phyloP scores from a whole-genome alignment of 2,888 invertebrate species.

The Chydorus sphaericus region DNA sequence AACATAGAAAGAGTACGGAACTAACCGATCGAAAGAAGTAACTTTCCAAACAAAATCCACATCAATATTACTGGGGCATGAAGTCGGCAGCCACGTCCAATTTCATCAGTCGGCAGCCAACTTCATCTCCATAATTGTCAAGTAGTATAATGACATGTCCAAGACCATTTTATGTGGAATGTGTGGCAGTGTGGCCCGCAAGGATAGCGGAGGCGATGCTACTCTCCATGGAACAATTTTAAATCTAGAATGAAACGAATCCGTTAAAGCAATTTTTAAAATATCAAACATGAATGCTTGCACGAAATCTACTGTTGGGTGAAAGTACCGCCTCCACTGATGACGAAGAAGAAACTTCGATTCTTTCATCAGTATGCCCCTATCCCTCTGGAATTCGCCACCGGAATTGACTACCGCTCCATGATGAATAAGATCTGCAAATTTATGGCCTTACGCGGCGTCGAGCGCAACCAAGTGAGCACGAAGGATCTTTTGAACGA shows the following conservation, averaged over 20 bases:
- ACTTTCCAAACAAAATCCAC: constrained; percentile 99
- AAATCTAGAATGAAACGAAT: constrained; percentile 46
- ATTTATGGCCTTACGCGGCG: too few relatives aligned
- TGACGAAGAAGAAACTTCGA: constrained; percentile 95
- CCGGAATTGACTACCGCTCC: constrained; percentile 92
- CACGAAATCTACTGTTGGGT: neutral
- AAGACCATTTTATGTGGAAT: constrained; percentile 95
- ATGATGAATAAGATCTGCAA: constrained; percentile 10
- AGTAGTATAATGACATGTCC: constrained; percentile 92
- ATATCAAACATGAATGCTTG: constrained; percentile 25
- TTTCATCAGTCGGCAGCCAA: constrained; percentile 93
- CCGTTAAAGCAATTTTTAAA: neutral
- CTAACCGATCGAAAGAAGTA: constrained; percentile 84
- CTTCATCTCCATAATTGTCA: constrained; percentile 93
- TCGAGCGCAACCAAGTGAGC: too few relatives aligned
- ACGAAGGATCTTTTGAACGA: too few relatives aligned
- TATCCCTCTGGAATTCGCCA: constrained; percentile 98
- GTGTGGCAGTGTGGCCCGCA: constrained; percentile 84
- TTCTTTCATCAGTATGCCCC: constrained; percentile 93
- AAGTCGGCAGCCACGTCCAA: constrained; percentile 79
- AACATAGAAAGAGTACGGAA: constrained; percentile 7
- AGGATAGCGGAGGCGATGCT: constrained; percentile 77
- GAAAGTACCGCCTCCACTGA: constrained; percentile 76
- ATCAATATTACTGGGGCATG: constrained; percentile 87
- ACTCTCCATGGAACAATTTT: constrained; percentile 99